A percentile compares a stretch with the other conserved stretches of the same genome.
Conservation (phyloP, 2,888 invertebrate genomes). For the Drosophila mayaguana region DNA sequence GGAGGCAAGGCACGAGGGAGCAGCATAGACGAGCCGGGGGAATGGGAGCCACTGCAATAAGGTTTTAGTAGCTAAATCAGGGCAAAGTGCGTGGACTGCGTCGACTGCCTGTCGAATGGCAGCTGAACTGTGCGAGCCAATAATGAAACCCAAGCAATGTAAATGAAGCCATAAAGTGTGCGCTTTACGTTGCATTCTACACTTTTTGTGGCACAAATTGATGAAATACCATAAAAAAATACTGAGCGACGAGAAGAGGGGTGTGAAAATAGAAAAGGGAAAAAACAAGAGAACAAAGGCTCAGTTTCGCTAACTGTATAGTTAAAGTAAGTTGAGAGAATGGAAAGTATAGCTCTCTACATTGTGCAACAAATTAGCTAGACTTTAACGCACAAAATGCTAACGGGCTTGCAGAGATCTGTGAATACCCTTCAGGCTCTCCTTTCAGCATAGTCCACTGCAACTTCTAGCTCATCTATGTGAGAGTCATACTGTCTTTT, state of each 20-base stretch:
- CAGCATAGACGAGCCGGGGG: background rate
- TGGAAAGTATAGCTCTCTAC: background rate
- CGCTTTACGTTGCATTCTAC: constrained; percentile 56
- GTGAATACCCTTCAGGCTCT: no score
- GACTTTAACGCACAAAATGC: no score
- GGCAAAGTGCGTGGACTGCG: background rate
- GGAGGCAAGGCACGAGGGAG: background rate
- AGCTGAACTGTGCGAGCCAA: constrained; percentile 9
- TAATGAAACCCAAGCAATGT: constrained; percentile 67
- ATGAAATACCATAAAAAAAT: constrained; percentile 34
- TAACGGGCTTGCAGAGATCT: no score
- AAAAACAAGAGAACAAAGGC: background rate
- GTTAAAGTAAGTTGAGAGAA: no score
- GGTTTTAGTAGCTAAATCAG: constrained; percentile 39
- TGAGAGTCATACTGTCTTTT: no score
- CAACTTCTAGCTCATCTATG: no score
- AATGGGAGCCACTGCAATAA: constrained; percentile 8
- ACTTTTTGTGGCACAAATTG: constrained; percentile 54
- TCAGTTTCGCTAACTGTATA: background rate
- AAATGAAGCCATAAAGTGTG: constrained; percentile 76
- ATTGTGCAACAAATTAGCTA: no score
- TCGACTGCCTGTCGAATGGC: constrained; percentile 19
- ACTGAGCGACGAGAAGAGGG: background rate
- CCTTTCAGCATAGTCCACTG: no score
- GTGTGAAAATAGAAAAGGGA: background rate